Conservation (phyloP, 2,797 vertebrate species). For the Poecilia picta region DNA sequence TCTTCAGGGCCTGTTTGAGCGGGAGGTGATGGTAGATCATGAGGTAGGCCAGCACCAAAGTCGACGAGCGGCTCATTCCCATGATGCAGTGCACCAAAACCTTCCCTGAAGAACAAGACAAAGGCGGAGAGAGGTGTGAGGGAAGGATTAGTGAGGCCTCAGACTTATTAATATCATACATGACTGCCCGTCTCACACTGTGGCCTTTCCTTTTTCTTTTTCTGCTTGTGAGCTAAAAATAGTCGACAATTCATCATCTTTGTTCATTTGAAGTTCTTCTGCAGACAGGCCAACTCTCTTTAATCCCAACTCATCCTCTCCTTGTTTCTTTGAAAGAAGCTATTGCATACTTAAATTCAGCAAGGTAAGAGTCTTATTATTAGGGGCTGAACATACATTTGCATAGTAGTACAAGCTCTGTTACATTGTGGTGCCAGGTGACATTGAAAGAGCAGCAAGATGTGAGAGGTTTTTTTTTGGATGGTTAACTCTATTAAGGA, state of each 20-base stretch:
- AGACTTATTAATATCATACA: conserved; percentile 80
- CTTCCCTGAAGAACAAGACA: conserved; percentile 83
- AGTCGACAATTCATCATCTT: conserved; percentile 69
- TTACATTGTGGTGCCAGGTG: conserved; percentile 46
- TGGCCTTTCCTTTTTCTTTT: conserved; percentile 52
- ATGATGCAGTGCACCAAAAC: conserved; percentile 97
- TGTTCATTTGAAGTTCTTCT: conserved; percentile 74
- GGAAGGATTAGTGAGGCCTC: conserved; percentile 64
- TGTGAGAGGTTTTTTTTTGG: conserved; percentile 16
- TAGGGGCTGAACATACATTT: conserved; percentile 53
- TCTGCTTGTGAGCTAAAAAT: conserved; percentile 71
- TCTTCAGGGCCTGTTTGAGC: conserved; percentile 84
- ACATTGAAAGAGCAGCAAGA: conserved; percentile 54
- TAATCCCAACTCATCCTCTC: conserved; percentile 67
- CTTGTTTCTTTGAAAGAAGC: conserved; percentile 66
- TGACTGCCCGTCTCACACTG: conserved; percentile 70
- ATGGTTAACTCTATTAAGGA: conserved; percentile 38
- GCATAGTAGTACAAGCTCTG: conserved; percentile 42
- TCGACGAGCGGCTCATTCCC: conserved; percentile 95
- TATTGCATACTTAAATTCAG: conserved; percentile 69
- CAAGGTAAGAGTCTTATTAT: conserved; percentile 73
- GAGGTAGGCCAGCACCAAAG: conserved; percentile 94
- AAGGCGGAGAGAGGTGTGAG: conserved; percentile 27
- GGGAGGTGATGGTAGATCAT: conserved; percentile 90
- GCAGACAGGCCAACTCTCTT: conserved; percentile 51